Evolutionary conservation across 2,797 vertebrate species (phyloP).

Genomic region (Pampus argenteus): DNA sequence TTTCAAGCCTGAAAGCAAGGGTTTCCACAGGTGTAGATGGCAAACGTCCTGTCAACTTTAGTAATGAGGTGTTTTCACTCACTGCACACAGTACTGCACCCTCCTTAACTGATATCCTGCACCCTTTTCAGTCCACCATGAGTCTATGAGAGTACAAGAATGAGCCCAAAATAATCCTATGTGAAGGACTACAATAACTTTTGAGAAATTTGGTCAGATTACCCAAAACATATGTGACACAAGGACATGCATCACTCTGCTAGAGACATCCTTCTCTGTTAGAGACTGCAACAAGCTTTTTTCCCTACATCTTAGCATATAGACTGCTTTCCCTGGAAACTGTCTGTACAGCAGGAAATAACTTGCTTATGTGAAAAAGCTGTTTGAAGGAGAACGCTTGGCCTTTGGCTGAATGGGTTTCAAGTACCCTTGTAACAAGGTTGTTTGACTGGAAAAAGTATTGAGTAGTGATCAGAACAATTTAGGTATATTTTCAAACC

Average conservation of each 20-base stretch:
- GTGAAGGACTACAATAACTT: neutral
- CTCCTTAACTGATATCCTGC: conserved; percentile 25
- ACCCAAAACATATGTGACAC: neutral
- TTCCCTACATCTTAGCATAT: neutral
- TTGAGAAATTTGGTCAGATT: neutral
- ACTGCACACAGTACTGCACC: conserved; percentile 37
- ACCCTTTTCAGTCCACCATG: neutral
- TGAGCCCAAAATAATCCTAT: neutral
- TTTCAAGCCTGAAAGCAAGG: neutral
- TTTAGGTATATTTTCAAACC: conserved; percentile 43
- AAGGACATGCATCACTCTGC: conserved; percentile 5
- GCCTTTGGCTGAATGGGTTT: conserved; percentile 57
- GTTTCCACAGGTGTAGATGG: conserved; percentile 32
- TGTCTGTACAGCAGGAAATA: conserved; percentile 25
- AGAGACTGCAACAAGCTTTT: neutral
- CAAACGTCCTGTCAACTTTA: conserved; percentile 54
- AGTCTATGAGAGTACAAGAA: conserved; percentile 17
- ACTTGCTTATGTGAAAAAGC: conserved; percentile 32
- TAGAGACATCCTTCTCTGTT: neutral
- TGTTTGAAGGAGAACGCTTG: conserved; percentile 48
- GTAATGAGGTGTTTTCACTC: conserved; percentile 60
- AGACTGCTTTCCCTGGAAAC: conserved; percentile 17
- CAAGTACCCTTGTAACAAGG: conserved; percentile 56
- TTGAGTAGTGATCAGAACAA: conserved; percentile 40
- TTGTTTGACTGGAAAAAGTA: conserved; percentile 47